Base-by-base conservation (phyloP, 2,113 vertebrate species). In the Thamnaconus septentrionalis region DNA sequence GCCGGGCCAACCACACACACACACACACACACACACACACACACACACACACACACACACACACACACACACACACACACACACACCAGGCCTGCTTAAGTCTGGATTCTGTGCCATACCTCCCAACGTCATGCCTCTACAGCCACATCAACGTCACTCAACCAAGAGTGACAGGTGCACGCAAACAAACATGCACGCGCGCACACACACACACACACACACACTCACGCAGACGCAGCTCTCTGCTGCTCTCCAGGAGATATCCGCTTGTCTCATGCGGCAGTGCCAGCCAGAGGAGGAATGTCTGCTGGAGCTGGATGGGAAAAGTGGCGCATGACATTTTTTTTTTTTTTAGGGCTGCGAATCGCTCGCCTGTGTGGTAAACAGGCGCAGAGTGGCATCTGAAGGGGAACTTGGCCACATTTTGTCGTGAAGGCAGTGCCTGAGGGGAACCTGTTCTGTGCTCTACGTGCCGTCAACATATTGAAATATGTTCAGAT, bases 71-170 rank as follows among this genome's bases (percentile, higher is more conserved):
- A 31, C 18, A 31, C 18, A 31, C 18, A 31, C 18, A 31, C 18
- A 31, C 18, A 5, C 61, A 57, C 43, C 41, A 58, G 12, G 5
- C 9, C 39, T 47, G 48, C 4, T 49, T 48, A 41, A 72, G 69
- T 69, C 82, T 71, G 79, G 63, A 66, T 68, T 53, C 61, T 56
- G 72, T 76, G 81, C 79, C 81, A 86, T 81, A 82, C 80, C 82
- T 77, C 82, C 76, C 78, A 31, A 31, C 18, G 18, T 75, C 71
- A 69, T 77, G 18, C 18, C 18, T 31, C 18, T 31, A 31, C 18
- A 31, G 18, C 70, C 70, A 75, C 68, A 71, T 78, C 83, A 68
- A 56, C 69, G 49, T 80, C 79, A 64, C 53, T 79, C 69, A 72
- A 46, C 42, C 59, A 39, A 58, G 59, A 82, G n/a, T 73, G 81